phyloP scores from a whole-genome alignment of 92 coral and sea anemone species.

The Palythoa grandis region DNA sequence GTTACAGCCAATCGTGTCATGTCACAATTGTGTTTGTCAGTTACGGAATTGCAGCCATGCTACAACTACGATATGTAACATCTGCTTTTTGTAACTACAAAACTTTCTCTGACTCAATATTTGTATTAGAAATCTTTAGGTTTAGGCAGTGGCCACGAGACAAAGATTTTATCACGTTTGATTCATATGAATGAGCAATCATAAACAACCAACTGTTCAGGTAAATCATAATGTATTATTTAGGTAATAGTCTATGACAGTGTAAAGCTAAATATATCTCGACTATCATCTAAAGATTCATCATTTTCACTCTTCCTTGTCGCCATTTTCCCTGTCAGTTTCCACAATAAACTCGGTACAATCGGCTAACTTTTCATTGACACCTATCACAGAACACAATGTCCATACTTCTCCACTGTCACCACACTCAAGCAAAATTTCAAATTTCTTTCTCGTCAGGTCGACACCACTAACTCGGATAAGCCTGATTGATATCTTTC shows the following conservation, averaged over 20 bases:
- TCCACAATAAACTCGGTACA: neutral
- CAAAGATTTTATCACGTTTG: too few species aligned
- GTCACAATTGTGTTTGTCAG: too few species aligned
- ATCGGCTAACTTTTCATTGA: neutral
- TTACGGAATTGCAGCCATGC: too few species aligned
- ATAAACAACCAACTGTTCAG: too few species aligned
- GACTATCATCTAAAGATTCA: neutral
- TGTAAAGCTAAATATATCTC: neutral
- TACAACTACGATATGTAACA: too few species aligned
- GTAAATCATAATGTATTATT: conserved; percentile 3
- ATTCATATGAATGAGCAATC: too few species aligned
- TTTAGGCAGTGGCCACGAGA: too few species aligned
- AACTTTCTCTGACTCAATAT: too few species aligned
- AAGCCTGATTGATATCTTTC: neutral
- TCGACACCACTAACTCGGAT: neutral
- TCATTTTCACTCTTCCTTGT: neutral
- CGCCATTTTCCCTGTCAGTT: neutral
- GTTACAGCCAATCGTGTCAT: too few species aligned
- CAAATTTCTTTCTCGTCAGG: neutral
- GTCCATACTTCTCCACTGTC: neutral
- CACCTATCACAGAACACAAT: conserved; percentile 3
- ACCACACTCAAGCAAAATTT: conserved; percentile 11
- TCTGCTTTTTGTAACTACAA: too few species aligned
- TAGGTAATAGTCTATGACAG: conserved; percentile 15
- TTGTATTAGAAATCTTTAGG: too few species aligned